Percentiles rank a stretch among this genome's conserved stretches.
phyloP scores from a whole-genome alignment of 2,113 vertebrate species.

The Cyprinus carpio region DNA sequence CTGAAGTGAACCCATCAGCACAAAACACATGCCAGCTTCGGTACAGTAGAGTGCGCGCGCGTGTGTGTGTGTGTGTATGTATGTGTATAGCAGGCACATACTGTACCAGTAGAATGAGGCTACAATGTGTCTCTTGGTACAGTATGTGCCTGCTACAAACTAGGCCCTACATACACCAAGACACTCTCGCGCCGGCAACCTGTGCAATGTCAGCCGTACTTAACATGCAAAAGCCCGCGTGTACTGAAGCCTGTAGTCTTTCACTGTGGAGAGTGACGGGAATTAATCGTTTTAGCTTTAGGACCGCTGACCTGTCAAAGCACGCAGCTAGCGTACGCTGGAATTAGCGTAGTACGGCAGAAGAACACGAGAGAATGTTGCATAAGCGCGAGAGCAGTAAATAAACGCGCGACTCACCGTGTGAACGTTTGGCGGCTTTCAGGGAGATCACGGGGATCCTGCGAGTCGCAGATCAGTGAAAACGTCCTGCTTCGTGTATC shows the following conservation, averaged over 20 bases:
- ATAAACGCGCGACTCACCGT: slow-evolving; percentile 64
- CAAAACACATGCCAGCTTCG: not conserved
- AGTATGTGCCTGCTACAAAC: slow-evolving; percentile 29
- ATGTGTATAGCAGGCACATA: not conserved
- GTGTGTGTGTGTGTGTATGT: not conserved
- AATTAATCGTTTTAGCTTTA: not conserved
- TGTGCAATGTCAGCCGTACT: slow-evolving; percentile 21
- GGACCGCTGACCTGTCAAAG: slow-evolving; percentile 70
- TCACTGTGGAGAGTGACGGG: not conserved
- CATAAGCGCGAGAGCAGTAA: slow-evolving; percentile 26
- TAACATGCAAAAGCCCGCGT: not conserved
- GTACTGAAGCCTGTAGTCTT: not conserved
- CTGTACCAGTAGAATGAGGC: not conserved
- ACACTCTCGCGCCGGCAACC: slow-evolving; percentile 12
- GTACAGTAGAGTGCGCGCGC: not conserved
- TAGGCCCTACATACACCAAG: not conserved
- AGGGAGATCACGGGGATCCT: slow-evolving; percentile 15
- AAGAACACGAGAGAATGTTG: slow-evolving; percentile 20
- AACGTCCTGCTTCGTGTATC: slow-evolving; percentile 62
- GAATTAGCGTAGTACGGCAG: slow-evolving; percentile 53
- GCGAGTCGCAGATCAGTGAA: slow-evolving; percentile 45
- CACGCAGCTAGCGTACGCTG: slow-evolving; percentile 51
- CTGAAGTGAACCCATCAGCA: not conserved
- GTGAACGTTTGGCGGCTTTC: slow-evolving; percentile 41
- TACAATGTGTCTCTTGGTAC: slow-evolving; percentile 1